These are phyloP conservation scores for Eueides isabella DNA, from an alignment of 1,140 invertebrate genomes.

Conservation along the genomic window DNA sequence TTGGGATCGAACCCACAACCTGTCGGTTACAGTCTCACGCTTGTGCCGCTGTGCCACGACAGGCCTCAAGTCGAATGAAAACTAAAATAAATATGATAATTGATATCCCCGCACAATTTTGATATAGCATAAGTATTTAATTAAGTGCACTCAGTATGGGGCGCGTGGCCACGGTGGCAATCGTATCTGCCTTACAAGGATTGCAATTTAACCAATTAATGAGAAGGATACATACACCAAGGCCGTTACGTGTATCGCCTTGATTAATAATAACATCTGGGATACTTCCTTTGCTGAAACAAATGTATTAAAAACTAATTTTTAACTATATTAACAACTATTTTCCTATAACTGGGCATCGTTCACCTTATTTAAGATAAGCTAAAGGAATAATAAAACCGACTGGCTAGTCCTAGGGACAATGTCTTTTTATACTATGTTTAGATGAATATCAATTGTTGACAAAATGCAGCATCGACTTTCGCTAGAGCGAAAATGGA, in stretches of 20 bases:
- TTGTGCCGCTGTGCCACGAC: too few species aligned
- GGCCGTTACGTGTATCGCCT: conserved; percentile 49
- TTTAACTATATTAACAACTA: too few species aligned
- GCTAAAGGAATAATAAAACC: too few species aligned
- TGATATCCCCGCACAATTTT: conserved; percentile 6
- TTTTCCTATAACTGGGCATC: too few species aligned
- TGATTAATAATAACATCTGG: conserved; percentile 42
- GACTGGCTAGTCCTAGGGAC: too few species aligned
- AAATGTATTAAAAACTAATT: neutral
- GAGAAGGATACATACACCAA: conserved; percentile 55
- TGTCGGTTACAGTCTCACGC: too few species aligned
- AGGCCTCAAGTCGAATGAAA: neutral
- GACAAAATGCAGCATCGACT: too few species aligned
- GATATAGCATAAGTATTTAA: conserved; percentile 36
- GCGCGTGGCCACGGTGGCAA: conserved; percentile 47
- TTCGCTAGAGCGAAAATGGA: too few species aligned
- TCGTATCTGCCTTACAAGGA: conserved; percentile 58
- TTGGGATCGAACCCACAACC: neutral
- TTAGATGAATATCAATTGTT: too few species aligned
- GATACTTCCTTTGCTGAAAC: neutral
- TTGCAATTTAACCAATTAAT: conserved; percentile 70
- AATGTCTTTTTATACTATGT: too few species aligned
- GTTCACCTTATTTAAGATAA: too few species aligned
- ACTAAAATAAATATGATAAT: neutral
- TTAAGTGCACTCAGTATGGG: conserved; percentile 63